Evolutionary conservation across 2,113 vertebrate genomes (phyloP), one percentile per base, ranked within the genome.

Genomic region (Thamnaconus septentrionalis): DNA sequence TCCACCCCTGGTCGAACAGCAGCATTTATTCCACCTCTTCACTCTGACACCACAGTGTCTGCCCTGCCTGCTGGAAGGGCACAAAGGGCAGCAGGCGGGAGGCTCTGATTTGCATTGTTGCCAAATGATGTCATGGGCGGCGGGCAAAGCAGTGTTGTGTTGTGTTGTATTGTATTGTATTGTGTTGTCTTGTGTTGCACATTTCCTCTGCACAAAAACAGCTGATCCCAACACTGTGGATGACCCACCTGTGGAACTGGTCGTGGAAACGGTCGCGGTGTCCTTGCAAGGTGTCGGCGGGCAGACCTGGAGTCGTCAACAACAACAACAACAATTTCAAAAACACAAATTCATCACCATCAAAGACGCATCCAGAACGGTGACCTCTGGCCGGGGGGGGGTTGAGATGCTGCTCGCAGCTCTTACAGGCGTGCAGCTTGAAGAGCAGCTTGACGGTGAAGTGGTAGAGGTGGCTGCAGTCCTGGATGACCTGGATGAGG

Each of bases 381-480:
- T 31, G 18, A 31, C 18, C 18, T 31, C 18, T 31, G 18, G 18
- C 18, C 18, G 18, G 18, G 18, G 8, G 8, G 45, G 45, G 5
- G 5, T 50, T n/a, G n/a, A n/a, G n/a, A n/a, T n/a, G n/a, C n/a
- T n/a, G n/a, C n/a, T n/a, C n/a, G n/a, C n/a, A 11, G 10, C 9
- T 50, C 96, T 96, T 88, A 99, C 97, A 98, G 45, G 96, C 90
- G 49, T 99, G 97, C 61, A 99, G 94, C 78, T 97, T 95, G 91
- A 99, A 99, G 64, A 99, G 91, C 47, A 99, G 87, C 89, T 97
- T 98, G 86, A 99, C 97, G 0, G 93, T 90, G 84, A 96, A 99
- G 91, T 99, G 96, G 87, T 99, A 99, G 40, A 99, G 94, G 63
- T 94, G 96, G 83, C 97, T 99, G 81, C 93, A 95, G 91, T 99